Percentiles rank a stretch among this genome's conserved stretches.
Conservation (phyloP, 2,797 vertebrate species). For the Synaphobranchus kaupii region DNA sequence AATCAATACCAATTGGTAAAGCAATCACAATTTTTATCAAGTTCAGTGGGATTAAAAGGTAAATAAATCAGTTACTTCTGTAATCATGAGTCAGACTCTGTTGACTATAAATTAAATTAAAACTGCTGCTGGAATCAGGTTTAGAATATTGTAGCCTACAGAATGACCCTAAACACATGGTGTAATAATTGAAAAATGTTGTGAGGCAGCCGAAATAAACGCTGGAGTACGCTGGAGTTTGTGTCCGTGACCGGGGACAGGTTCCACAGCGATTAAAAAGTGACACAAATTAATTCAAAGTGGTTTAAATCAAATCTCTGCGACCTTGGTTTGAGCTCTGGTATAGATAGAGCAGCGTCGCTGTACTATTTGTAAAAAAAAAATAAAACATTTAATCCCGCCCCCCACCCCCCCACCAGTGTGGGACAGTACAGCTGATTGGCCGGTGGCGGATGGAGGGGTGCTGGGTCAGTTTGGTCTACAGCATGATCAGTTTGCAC, state of each 20-base stretch:
- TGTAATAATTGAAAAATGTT: not conserved
- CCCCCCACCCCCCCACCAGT: not conserved
- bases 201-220: not conserved
- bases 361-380: not conserved
- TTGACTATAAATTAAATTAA: not conserved
- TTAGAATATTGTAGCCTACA: not conserved
- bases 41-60: too few relatives aligned
- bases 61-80: too few relatives aligned
- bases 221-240: not conserved
- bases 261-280: not conserved
- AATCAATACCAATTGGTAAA: too few relatives aligned
- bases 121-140: not conserved
- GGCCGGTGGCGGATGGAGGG: not conserved
- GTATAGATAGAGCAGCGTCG: not conserved
- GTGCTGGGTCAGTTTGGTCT: too few relatives aligned
- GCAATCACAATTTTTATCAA: too few relatives aligned
- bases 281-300: not conserved
- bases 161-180: not conserved
- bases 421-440: not conserved
- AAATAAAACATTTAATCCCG: too few relatives aligned
- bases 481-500: too few relatives aligned
- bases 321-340: not conserved
- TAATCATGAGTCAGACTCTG: too few relatives aligned
- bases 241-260: not conserved
- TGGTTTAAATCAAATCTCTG: not conserved